These are phyloP conservation scores for Holocentrus rufus DNA, from an alignment of 2,797 vertebrate genomes.

Conservation along the genomic window DNA sequence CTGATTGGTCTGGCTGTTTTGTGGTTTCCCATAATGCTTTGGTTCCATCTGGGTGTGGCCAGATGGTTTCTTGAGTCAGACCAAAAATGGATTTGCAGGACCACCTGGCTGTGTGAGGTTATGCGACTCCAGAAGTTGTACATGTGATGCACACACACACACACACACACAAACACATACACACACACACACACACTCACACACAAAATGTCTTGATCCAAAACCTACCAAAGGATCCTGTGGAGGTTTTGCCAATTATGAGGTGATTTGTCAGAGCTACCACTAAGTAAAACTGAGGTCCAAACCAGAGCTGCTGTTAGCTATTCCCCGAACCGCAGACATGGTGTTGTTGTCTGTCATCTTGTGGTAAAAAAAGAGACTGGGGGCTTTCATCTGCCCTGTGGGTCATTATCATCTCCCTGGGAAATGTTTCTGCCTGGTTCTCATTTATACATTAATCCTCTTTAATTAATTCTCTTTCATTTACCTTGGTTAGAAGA, in stretches of 20 bases:
- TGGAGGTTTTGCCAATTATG: slow-evolving; percentile 9
- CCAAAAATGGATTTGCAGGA: too few relatives aligned
- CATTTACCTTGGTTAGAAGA: slow-evolving; percentile 77
- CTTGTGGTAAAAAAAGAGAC: slow-evolving; percentile 55
- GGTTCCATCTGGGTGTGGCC: too few relatives aligned
- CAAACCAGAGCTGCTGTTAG: slow-evolving; percentile 15
- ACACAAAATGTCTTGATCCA: too few relatives aligned
- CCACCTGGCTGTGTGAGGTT: too few relatives aligned
- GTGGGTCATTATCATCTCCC: slow-evolving; percentile 74
- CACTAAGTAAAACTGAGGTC: not conserved
- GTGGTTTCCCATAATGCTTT: too few relatives aligned
- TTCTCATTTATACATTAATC: slow-evolving; percentile 84
- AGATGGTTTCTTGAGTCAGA: too few relatives aligned
- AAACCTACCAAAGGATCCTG: not conserved
- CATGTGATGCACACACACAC: too few relatives aligned
- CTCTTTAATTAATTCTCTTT: slow-evolving; percentile 85
- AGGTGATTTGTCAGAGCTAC: not conserved
- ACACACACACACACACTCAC: too few relatives aligned
- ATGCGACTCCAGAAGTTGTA: too few relatives aligned
- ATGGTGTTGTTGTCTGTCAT: slow-evolving; percentile 47
- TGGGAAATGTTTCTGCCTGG: slow-evolving; percentile 67
- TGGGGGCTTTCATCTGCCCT: slow-evolving; percentile 56
- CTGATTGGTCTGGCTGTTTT: too few relatives aligned
- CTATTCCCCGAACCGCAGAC: slow-evolving; percentile 7
- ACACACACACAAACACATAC: too few relatives aligned